These are phyloP conservation scores for Pseudorectes ferrugineus DNA, from an alignment of 2,113 vertebrate species.

Conservation along the genomic window DNA sequence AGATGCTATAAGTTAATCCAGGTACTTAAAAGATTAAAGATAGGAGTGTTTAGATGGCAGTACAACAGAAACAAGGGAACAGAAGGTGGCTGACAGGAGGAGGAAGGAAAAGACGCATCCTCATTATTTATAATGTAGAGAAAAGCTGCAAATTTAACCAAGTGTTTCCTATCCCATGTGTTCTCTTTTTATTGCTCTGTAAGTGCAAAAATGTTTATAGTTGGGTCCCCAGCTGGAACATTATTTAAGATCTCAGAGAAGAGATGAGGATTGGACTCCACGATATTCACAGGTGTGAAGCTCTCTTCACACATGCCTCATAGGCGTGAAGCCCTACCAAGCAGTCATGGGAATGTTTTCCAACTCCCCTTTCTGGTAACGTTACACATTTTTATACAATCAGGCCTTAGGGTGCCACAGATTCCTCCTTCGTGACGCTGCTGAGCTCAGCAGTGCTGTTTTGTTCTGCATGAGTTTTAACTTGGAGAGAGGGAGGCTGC, in stretches of 20 bases:
- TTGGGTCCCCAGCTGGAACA: not conserved
- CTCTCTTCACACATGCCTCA: not conserved
- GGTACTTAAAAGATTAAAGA: not conserved
- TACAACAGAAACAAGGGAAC: not conserved
- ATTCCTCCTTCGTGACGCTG: not conserved
- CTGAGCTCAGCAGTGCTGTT: constrained; percentile 19
- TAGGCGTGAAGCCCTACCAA: not conserved
- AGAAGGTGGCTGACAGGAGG: constrained; percentile 10
- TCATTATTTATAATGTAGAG: not conserved
- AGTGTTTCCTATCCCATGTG: not conserved
- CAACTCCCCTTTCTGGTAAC: not conserved
- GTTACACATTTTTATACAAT: constrained; percentile 23
- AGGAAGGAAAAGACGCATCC: not conserved
- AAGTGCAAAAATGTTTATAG: constrained; percentile 27
- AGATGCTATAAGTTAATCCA: not conserved
- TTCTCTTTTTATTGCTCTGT: constrained; percentile 1
- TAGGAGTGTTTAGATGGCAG: not conserved
- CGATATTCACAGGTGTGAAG: not conserved
- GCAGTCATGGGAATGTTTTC: not conserved
- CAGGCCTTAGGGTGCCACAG: constrained; percentile 3
- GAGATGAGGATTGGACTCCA: not conserved
- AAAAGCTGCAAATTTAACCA: constrained; percentile 20
- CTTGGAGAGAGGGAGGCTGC: not conserved
- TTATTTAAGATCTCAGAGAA: constrained; percentile 19
- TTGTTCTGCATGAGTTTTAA: constrained; percentile 5